Base-by-base conservation (phyloP, 2,113 vertebrate species). In the Okapia johnstoni region DNA sequence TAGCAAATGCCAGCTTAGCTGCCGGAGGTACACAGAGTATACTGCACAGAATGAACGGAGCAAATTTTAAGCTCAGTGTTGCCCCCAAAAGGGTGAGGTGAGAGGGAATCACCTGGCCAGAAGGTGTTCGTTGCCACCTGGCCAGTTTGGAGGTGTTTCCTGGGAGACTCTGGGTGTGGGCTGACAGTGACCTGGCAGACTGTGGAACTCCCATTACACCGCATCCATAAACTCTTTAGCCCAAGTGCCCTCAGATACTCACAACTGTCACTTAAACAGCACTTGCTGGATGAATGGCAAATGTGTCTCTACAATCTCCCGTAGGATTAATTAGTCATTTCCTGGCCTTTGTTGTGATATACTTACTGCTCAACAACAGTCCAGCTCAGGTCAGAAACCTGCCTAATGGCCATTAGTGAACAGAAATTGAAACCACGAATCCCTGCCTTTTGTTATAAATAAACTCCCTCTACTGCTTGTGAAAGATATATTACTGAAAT, bases 1-100 rank as follows among this genome's bases (percentile, higher is more conserved):
- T 97, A 85, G 43, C 80, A 92, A 96, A 87, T 79, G 85, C 50
- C 4, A 33, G 90, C 73, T 96, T 93, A 89, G 88, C 83, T 84
- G 26, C 50, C 0, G 0, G 90, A 93, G 77, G 55, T 76, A 50
- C 48, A 19, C 17, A 12, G 28, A 30, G 15, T 63, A 13, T 6
- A 58, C 8, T 77, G 46, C 40, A 79, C n/a, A n/a, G 85, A 87
- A 91, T 17, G 61, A 88, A 80, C 26, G n/a, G 48, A 81, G 43
- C 9, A 40, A 16, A 25, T 50, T 95, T 77, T 93, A 63, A 97
- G 83, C 58, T 95, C 54, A 91, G 36, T 55, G 48, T 70, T 63
- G 13, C 11, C 55, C 87, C 70, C 40, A 7, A 81, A 92, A 83
- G 13, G 61, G 52, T 6, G 14, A 76, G 36, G 21, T 46, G 40